These are phyloP conservation scores for Lophochroa leadbeateri DNA, from an alignment of 2,113 vertebrate species.

Conservation along the genomic window DNA sequence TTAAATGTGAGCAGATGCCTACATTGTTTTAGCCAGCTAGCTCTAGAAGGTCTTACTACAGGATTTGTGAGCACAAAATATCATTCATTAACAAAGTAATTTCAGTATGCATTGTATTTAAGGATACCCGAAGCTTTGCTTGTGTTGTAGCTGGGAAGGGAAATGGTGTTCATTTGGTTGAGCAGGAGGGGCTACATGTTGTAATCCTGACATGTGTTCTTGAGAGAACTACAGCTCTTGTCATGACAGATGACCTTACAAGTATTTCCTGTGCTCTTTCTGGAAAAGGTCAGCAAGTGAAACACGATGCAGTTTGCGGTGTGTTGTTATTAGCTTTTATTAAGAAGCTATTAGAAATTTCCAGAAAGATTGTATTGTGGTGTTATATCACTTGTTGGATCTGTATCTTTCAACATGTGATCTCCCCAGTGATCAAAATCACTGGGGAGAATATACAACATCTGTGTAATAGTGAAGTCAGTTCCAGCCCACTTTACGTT, in stretches of 20 bases:
- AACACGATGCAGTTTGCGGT: fast-evolving
- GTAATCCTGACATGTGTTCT: neutral
- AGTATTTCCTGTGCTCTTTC: slow-evolving; percentile 23
- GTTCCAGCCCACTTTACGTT: fast-evolving
- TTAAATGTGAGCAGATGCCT: neutral
- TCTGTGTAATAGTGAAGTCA: neutral
- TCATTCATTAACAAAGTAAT: neutral
- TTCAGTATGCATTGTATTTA: neutral
- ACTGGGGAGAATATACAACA: neutral
- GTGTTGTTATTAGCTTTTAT: neutral
- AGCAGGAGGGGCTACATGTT: neutral
- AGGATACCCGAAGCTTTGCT: neutral
- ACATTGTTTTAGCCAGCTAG: neutral
- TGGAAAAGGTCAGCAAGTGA: neutral
- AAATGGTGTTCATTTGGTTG: neutral
- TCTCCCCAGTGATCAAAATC: neutral
- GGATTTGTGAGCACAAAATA: neutral
- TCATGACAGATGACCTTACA: neutral
- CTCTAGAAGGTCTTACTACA: neutral
- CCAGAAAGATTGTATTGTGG: neutral
- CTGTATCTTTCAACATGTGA: neutral
- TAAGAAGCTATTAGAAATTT: neutral
- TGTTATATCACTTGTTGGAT: neutral
- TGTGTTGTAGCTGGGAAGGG: neutral
- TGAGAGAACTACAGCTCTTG: neutral